A percentile compares a stretch with the other conserved stretches of the same genome.
Conservation (phyloP, 1,140 invertebrate species). For the Cydia strobilella region DNA sequence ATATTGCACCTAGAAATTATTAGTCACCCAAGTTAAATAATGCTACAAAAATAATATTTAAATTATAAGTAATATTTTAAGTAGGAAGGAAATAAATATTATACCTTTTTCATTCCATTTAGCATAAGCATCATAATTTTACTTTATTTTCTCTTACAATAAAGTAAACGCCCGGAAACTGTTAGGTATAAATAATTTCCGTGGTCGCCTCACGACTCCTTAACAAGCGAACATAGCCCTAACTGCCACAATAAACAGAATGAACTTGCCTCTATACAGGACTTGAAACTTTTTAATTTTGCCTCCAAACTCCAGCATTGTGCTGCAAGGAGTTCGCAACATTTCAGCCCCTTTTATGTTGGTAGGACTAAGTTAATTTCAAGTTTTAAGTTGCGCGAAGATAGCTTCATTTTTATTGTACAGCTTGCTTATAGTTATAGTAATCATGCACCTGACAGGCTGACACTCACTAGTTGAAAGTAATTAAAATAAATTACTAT, state of each 20-base stretch:
- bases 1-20: too few species aligned
- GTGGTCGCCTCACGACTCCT: slow-evolving; percentile 10
- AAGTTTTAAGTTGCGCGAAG: slow-evolving; percentile 17
- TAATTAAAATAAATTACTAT: too few species aligned
- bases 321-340: slow-evolving; percentile 15
- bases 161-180: background rate
- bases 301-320: slow-evolving; percentile 24
- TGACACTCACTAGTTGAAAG: too few species aligned
- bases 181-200: slow-evolving; percentile 1
- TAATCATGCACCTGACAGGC: too few species aligned
- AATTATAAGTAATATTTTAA: too few species aligned
- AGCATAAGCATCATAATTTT: background rate
- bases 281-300: slow-evolving; percentile 32
- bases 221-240: slow-evolving; percentile 19
- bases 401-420: background rate
- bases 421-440: background rate
- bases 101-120: too few species aligned
- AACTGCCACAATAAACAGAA: slow-evolving; percentile 31
- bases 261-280: slow-evolving; percentile 25
- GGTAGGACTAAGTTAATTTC: slow-evolving; percentile 23
- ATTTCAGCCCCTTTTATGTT: slow-evolving; percentile 28
- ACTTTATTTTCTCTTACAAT: background rate
- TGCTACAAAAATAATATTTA: too few species aligned
- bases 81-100: background rate
- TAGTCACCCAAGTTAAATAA: too few species aligned